Conservation (phyloP, 2,797 vertebrate species). For the Rhinatrema bivittatum region DNA sequence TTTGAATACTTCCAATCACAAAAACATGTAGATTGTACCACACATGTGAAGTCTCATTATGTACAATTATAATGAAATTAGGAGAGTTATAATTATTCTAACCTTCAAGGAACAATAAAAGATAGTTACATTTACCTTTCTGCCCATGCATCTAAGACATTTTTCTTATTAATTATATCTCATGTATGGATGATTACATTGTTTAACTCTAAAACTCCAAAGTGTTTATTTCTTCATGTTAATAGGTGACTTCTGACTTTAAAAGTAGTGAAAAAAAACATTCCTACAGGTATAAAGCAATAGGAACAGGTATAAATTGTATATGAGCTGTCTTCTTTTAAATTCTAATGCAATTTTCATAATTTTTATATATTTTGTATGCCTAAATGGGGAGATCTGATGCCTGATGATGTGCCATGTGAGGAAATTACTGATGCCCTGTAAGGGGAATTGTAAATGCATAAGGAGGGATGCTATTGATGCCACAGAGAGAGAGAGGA, state of each 20-base stretch:
- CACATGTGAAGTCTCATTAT: conserved; percentile 75
- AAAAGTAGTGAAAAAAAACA: no score
- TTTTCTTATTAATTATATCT: conserved; percentile 61
- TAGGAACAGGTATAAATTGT: no score
- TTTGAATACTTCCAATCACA: conserved; percentile 61
- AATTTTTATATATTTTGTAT: no score
- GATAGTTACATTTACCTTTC: conserved; percentile 49
- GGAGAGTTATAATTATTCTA: conserved; percentile 65
- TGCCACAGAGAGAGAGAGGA: no score
- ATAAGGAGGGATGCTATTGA: no score
- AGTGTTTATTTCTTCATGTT: conserved; percentile 27
- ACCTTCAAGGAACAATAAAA: conserved; percentile 75
- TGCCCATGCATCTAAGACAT: conserved; percentile 47
- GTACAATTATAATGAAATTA: conserved; percentile 78
- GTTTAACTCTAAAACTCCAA: conserved; percentile 35
- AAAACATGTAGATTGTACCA: conserved; percentile 67
- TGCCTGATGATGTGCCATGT: no score
- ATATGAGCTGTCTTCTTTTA: no score
- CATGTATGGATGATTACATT: conserved; percentile 47
- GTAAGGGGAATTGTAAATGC: no score
- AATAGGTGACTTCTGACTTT: conserved; percentile 19
- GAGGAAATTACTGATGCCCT: no score
- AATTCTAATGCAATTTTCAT: no score
- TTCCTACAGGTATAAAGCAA: no score
- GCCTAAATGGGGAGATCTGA: no score